Conservation (phyloP, 2,797 vertebrate species). For the Eleutherodactylus coqui region DNA sequence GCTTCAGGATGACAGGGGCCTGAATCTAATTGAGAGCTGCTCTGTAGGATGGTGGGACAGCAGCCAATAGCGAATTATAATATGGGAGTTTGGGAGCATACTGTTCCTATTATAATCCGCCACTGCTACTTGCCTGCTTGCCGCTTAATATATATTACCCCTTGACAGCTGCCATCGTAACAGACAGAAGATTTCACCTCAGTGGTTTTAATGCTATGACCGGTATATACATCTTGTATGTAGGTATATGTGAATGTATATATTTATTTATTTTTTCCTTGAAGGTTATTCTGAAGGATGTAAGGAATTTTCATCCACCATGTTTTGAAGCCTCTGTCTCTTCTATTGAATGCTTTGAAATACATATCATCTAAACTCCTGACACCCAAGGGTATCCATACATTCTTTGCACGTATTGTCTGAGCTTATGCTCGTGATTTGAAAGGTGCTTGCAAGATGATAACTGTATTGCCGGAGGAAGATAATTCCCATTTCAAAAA, state of each 20-base stretch:
- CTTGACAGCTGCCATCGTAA: too few relatives aligned
- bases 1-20: too few relatives aligned
- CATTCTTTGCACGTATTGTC: constrained; percentile 72
- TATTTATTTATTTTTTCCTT: not conserved
- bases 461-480: constrained; percentile 77
- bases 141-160: too few relatives aligned
- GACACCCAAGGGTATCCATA: constrained; percentile 67
- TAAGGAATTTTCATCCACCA: constrained; percentile 19
- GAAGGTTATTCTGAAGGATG: not conserved
- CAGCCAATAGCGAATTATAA: too few relatives aligned
- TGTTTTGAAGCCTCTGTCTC: constrained; percentile 58
- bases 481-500: constrained; percentile 73
- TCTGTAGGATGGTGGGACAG: too few relatives aligned
- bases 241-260: not conserved
- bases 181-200: too few relatives aligned
- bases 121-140: too few relatives aligned
- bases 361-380: constrained; percentile 70
- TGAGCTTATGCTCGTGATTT: constrained; percentile 68
- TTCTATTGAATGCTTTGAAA: constrained; percentile 72
- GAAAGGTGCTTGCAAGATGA: constrained; percentile 78
- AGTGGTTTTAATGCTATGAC: too few relatives aligned
- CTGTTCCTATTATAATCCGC: too few relatives aligned
- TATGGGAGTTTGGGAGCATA: too few relatives aligned
- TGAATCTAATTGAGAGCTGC: too few relatives aligned
- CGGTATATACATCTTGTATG: too few relatives aligned